Conservation (phyloP, 2,797 vertebrate species). For the Tauraco hartlaubi region DNA sequence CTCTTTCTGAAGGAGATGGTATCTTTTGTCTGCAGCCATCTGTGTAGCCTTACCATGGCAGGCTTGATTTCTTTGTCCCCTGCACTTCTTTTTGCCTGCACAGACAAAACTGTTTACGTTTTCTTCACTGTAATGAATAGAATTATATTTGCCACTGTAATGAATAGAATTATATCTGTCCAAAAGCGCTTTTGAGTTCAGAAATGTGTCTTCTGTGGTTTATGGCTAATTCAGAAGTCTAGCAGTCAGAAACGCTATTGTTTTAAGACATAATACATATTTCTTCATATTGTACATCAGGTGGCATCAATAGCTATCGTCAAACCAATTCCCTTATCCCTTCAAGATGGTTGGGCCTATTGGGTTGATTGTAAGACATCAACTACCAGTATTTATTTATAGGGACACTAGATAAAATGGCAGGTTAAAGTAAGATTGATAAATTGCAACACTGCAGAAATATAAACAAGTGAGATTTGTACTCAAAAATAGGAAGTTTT, state of each 20-base stretch:
- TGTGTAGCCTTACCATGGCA: neutral
- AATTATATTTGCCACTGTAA: too few relatives aligned
- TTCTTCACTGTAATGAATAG: neutral
- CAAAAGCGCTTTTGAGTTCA: neutral
- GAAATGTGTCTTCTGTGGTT: neutral
- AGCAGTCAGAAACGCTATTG: neutral
- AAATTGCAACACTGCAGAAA: slow-evolving; percentile 46
- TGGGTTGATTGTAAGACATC: neutral
- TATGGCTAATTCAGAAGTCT: slow-evolving; percentile 13
- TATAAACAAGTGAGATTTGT: slow-evolving; percentile 16
- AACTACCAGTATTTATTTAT: slow-evolving; percentile 26
- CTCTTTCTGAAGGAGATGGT: neutral
- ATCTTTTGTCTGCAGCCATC: neutral
- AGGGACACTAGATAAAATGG: neutral
- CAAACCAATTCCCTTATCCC: neutral
- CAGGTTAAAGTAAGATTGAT: slow-evolving; percentile 53
- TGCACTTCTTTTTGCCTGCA: neutral
- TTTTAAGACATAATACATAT: neutral
- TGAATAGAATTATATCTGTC: neutral
- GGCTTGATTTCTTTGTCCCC: neutral
- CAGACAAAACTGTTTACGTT: neutral
- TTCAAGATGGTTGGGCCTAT: slow-evolving; percentile 7
- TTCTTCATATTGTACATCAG: slow-evolving; percentile 27
- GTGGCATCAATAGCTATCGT: slow-evolving; percentile 13
- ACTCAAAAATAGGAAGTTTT: slow-evolving; percentile 2